Percentiles rank a stretch among this genome's conserved stretches.
Conservation (phyloP, 2,888 invertebrate genomes). For the Lamproptera curius region DNA sequence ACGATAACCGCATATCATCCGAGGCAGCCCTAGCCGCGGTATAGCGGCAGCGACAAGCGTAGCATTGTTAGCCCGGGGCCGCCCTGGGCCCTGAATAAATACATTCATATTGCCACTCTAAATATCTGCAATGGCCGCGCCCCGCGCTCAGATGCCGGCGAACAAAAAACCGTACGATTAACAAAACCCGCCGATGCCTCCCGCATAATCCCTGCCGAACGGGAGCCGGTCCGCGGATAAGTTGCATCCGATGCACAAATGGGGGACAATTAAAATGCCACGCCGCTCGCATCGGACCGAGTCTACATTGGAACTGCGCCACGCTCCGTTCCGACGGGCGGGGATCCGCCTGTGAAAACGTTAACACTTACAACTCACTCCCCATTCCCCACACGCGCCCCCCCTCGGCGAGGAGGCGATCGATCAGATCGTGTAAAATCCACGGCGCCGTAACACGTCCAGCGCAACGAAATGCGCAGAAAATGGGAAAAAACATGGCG, state of each 20-base stretch:
- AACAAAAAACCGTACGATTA: conserved; percentile 34
- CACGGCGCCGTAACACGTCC: conserved; percentile 59
- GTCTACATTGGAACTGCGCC: not conserved
- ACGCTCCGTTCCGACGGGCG: not conserved
- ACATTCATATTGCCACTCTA: conserved; percentile 78
- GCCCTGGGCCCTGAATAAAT: conserved; percentile 74
- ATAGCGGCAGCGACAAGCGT: conserved; percentile 68
- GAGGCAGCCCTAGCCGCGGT: conserved; percentile 59
- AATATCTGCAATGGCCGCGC: conserved; percentile 63
- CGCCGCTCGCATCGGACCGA: too few relatives aligned
- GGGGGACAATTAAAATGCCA: not conserved
- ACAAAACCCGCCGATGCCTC: conserved; percentile 12
- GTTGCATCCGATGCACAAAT: not conserved
- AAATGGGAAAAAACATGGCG: conserved; percentile 77
- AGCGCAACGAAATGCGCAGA: conserved; percentile 69
- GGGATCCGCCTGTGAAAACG: conserved; percentile 48
- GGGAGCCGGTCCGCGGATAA: not conserved
- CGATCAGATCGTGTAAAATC: conserved; percentile 68
- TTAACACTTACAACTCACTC: conserved; percentile 74
- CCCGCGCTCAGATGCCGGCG: conserved; percentile 38
- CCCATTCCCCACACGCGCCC: conserved; percentile 54
- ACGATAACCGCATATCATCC: too few relatives aligned
- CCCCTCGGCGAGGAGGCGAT: not conserved
- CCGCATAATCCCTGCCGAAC: conserved; percentile 9
- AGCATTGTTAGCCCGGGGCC: conserved; percentile 74